Conservation (phyloP, 2,888 invertebrate species). For the Aphidoletes aphidimyza region DNA sequence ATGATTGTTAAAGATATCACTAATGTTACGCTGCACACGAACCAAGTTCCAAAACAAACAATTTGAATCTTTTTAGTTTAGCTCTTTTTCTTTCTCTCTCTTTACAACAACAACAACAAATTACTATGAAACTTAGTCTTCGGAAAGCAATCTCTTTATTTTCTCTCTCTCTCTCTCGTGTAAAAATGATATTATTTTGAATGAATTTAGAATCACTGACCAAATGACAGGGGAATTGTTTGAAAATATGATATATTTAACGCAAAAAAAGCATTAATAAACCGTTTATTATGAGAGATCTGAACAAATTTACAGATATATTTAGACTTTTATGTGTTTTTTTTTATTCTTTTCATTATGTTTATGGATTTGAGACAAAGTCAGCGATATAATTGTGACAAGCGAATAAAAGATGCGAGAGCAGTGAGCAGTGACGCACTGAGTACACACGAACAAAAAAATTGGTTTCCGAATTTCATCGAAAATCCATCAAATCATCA, state of each 20-base stretch:
- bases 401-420: too few relatives aligned
- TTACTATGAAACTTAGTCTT: too few relatives aligned
- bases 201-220: not conserved
- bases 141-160: not conserved
- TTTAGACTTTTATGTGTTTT: not conserved
- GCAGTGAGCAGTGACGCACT: too few relatives aligned
- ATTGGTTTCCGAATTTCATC: not conserved
- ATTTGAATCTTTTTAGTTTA: not conserved
- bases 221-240: constrained; percentile 43
- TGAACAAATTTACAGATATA: constrained; percentile 39
- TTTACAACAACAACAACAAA: too few relatives aligned
- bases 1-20: constrained; percentile 97
- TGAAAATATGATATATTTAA: not conserved
- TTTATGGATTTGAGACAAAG: not conserved
- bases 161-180: not conserved
- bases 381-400: too few relatives aligned
- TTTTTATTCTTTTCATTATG: not conserved
- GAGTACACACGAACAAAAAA: too few relatives aligned
- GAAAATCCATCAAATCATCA: not conserved
- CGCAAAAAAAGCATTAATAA: not conserved
- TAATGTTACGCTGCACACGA: constrained; percentile 76
- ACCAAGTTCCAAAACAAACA: constrained; percentile 62
- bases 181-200: not conserved
- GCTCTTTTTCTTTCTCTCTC: not conserved
- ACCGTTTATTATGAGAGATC: constrained; percentile 30